Percentiles rank a stretch among this genome's conserved stretches.
These are phyloP conservation scores for Tinea pellionella DNA, from an alignment of 2,888 invertebrate species.

Conservation along the genomic window DNA sequence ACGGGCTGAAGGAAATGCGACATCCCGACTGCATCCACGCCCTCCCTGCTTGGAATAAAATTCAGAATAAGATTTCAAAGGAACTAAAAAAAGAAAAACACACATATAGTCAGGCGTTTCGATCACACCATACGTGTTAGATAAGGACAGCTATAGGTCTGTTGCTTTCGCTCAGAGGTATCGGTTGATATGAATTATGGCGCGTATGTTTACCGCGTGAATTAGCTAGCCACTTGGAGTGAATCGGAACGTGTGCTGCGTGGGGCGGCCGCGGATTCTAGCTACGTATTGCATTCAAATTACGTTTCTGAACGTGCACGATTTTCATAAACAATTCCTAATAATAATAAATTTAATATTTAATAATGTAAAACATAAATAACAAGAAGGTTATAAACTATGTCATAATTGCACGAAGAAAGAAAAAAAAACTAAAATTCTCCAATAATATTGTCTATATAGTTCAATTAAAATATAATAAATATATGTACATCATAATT, in stretches of 20 bases:
- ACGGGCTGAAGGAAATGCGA: slow-evolving; percentile 66
- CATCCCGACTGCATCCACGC: slow-evolving; percentile 66
- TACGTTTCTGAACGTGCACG: slow-evolving; percentile 15
- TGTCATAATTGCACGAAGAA: no score
- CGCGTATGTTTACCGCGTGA: slow-evolving; percentile 61
- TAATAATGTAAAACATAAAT: no score
- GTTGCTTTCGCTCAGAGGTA: slow-evolving; percentile 33
- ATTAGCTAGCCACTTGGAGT: slow-evolving; percentile 64
- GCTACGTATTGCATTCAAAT: slow-evolving; percentile 22
- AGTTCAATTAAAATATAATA: no score
- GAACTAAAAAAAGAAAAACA: slow-evolving; percentile 63
- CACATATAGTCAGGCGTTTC: slow-evolving; percentile 38
- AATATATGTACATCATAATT: no score
- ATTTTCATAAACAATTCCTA: slow-evolving; percentile 18
- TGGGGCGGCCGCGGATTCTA: slow-evolving; percentile 41
- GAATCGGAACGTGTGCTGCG: slow-evolving; percentile 28
- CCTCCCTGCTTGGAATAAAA: slow-evolving; percentile 66
- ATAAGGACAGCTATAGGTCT: slow-evolving; percentile 43
- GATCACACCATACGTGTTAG: slow-evolving; percentile 56
- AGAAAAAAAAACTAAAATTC: no score
- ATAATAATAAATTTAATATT: background rate
- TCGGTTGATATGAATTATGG: slow-evolving; percentile 64
- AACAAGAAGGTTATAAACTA: no score
- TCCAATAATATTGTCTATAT: no score
- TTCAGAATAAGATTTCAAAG: slow-evolving; percentile 68